A percentile compares a stretch with the other conserved stretches of the same genome.
Conservation (phyloP, 2,888 invertebrate genomes). For the Gymnoscelis rufifasciata region DNA sequence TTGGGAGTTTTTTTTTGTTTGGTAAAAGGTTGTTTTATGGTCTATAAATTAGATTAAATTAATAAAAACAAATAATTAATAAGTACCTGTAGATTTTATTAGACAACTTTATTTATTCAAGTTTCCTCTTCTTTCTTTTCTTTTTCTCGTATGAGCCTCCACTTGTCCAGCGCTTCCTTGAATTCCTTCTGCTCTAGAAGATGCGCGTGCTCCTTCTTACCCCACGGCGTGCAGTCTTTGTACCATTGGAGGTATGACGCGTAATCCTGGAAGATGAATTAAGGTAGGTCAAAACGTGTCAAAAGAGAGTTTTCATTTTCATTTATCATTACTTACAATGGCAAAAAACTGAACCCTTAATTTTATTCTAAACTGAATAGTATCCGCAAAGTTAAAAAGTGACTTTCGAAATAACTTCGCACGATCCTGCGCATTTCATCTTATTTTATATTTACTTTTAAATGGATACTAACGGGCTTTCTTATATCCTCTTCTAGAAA, state of each 20-base stretch:
- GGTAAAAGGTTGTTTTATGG: not conserved
- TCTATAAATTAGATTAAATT: too few relatives aligned
- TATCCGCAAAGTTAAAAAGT: too few relatives aligned
- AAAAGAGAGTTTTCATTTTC: too few relatives aligned
- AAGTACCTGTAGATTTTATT: too few relatives aligned
- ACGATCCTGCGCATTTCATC: too few relatives aligned
- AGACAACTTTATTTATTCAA: not conserved
- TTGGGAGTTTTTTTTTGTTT: constrained; percentile 1
- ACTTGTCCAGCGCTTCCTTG: constrained; percentile 36
- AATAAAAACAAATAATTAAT: too few relatives aligned
- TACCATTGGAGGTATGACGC: constrained; percentile 57
- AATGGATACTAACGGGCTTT: constrained; percentile 38
- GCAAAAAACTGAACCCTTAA: too few relatives aligned
- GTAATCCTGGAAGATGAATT: constrained; percentile 45
- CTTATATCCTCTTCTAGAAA: constrained; percentile 39
- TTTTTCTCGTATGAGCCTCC: constrained; percentile 38
- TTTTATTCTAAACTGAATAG: too few relatives aligned
- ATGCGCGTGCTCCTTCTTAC: constrained; percentile 46
- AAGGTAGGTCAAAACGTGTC: too few relatives aligned
- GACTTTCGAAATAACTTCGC: too few relatives aligned
- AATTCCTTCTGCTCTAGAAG: constrained; percentile 45
- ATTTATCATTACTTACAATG: too few relatives aligned
- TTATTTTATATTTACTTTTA: too few relatives aligned
- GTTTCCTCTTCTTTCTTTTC: constrained; percentile 33
- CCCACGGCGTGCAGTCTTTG: constrained; percentile 45